phyloP scores from a whole-genome alignment of 2,113 vertebrate genomes.

The Sander lucioperca region DNA sequence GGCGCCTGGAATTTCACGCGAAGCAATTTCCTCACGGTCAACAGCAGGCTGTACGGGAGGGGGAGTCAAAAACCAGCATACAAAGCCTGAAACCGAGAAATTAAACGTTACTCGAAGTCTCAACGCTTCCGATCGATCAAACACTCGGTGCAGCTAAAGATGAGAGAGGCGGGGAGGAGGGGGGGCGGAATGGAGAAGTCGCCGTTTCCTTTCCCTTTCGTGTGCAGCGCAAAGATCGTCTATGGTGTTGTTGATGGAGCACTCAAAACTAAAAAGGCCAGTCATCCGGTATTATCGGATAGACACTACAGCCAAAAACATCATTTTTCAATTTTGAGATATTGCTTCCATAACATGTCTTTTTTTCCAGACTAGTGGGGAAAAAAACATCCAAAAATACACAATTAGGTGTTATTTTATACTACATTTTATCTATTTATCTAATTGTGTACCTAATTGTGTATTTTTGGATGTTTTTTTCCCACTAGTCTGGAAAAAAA shows the following conservation, averaged over 20 bases:
- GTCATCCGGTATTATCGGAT: not conserved
- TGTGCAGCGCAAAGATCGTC: slow-evolving; percentile 72
- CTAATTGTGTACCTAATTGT: too few relatives aligned
- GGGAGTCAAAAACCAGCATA: slow-evolving; percentile 15
- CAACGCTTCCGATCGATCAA: slow-evolving; percentile 56
- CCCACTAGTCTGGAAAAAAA: too few relatives aligned
- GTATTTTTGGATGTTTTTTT: too few relatives aligned
- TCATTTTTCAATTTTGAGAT: too few relatives aligned
- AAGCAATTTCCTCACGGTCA: slow-evolving; percentile 27
- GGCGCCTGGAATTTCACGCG: slow-evolving; percentile 44
- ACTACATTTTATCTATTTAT: too few relatives aligned
- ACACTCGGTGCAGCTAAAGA: slow-evolving; percentile 59
- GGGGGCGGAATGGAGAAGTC: slow-evolving; percentile 72
- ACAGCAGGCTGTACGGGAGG: slow-evolving; percentile 25
- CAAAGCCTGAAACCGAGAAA: slow-evolving; percentile 26
- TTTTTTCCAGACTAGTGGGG: too few relatives aligned
- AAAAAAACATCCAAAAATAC: too few relatives aligned
- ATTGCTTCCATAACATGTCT: too few relatives aligned
- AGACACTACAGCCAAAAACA: too few relatives aligned
- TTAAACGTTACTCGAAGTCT: slow-evolving; percentile 24
- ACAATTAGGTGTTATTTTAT: too few relatives aligned
- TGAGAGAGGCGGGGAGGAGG: slow-evolving; percentile 32
- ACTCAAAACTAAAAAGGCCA: not conserved
- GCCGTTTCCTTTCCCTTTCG: slow-evolving; percentile 80
- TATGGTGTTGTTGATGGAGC: not conserved